Base-by-base conservation (phyloP, 2,113 vertebrate genomes). In the Cyanoramphus novaezelandiae region DNA sequence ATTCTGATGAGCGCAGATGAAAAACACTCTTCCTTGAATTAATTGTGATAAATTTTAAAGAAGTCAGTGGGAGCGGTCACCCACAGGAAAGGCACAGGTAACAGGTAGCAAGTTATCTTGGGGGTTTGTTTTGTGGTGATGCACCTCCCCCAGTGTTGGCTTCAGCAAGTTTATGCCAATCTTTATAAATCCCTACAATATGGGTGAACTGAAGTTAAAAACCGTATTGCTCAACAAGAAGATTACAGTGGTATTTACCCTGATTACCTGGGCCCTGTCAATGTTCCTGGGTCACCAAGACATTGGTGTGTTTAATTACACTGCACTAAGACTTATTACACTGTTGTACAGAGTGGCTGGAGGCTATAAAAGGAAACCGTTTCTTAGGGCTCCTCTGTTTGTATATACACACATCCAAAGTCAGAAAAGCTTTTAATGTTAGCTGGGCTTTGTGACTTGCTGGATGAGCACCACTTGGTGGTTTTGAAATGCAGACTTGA, bases 361-460 rank as follows among this genome's bases (percentile, higher is more conserved):
- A 70, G 68, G 37, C 60, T 49, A n/a, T 59, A 28, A 67, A 92
- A 78, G 69, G 46, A 46, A 83, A 17, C 4, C 0, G 1, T 65
- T 88, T 70, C 59, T 80, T 44, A 41, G 72, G 83, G 68, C 18
- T 37, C 4, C 63, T 53, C 49, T 55, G 43, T 47, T 67, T 55
- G 27, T 72, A 14, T n/a, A 10, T 17, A 24, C 14, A 29, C 37
- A 41, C 13, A 23, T 37, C 14, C 0, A 0, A 46, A 63, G n/a
- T 39, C 80, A 80, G 74, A 63, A 80, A n/a, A 49, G 41, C 11
- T 82, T 76, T 71, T 50, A 27, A 43, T 31, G 20, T 28, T 67
- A 43, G 10, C 37, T 72, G 60, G 47, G 33, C 67, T 85, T 82
- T 81, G 44, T 75, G 63, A 29, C 52, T 72, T 79, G 62, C 57